phyloP scores from a whole-genome alignment of 1,140 invertebrate genomes.

The Macrocentrus cingulum region DNA sequence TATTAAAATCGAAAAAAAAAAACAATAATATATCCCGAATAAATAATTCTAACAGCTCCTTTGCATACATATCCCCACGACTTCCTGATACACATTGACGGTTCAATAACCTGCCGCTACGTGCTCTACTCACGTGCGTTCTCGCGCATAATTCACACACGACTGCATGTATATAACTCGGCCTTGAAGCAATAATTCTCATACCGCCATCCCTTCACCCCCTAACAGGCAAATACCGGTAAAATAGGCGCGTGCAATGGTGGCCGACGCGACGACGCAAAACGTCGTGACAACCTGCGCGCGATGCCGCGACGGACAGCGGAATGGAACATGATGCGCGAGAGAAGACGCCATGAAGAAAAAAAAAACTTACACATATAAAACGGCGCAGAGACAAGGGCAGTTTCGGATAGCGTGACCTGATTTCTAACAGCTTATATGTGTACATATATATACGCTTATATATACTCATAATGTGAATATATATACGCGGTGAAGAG shows the following conservation, averaged over 20 bases:
- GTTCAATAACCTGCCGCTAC: conserved; percentile 5
- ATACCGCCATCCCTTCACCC: background rate
- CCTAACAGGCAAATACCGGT: background rate
- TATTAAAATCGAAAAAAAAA: no score
- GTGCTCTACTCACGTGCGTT: conserved; percentile 5
- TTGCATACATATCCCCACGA: background rate
- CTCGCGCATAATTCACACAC: background rate
- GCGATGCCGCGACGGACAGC: no score
- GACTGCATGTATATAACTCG: background rate
- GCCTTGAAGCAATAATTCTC: background rate
- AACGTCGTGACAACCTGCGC: no score
- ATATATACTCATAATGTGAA: conserved; percentile 3
- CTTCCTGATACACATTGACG: conserved; percentile 2
- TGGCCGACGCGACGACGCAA: no score
- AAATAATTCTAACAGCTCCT: background rate
- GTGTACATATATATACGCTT: conserved; percentile 9
- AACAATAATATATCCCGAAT: background rate
- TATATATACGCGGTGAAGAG: conserved; percentile 3
- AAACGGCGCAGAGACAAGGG: conserved; percentile 16
- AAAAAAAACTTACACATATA: no score
- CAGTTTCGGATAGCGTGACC: conserved; percentile 28
- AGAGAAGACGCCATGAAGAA: no score
- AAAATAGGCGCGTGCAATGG: background rate
- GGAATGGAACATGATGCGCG: conserved; percentile 8
- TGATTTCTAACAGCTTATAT: conserved; percentile 44